These are phyloP conservation scores for Cerceris rybyensis DNA, from an alignment of 2,888 invertebrate species.

Conservation along the genomic window DNA sequence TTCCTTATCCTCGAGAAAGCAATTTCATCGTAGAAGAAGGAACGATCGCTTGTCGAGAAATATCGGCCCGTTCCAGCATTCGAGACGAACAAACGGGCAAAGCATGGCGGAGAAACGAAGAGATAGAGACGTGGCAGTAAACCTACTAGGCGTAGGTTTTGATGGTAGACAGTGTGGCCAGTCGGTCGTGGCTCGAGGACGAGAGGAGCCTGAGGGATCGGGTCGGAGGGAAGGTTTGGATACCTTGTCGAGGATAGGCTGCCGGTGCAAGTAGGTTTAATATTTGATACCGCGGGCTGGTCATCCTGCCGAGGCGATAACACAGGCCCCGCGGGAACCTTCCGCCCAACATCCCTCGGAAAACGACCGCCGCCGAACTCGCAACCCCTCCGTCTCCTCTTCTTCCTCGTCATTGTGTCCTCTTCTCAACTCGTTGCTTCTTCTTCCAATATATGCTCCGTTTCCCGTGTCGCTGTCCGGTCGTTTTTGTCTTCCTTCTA, in stretches of 20 bases:
- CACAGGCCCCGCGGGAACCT: constrained; percentile 81
- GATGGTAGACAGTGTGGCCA: constrained; percentile 59
- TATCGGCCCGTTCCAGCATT: constrained; percentile 24
- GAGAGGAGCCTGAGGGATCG: constrained; percentile 56
- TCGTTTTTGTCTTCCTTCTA: constrained; percentile 31
- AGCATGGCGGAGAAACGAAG: constrained; percentile 32
- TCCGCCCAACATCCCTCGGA: constrained; percentile 80
- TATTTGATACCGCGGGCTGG: constrained; percentile 81
- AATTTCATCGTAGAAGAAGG: constrained; percentile 24
- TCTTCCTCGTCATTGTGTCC: constrained; percentile 32
- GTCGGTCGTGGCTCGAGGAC: constrained; percentile 47
- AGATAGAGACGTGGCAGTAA: constrained; percentile 55
- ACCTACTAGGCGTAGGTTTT: constrained; percentile 67
- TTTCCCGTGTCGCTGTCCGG: constrained; percentile 29
- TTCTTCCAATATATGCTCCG: constrained; percentile 33
- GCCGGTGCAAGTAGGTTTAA: constrained; percentile 81
- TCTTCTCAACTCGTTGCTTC: constrained; percentile 34
- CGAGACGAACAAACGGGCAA: constrained; percentile 33
- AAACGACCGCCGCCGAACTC: constrained; percentile 73
- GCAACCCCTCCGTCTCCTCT: constrained; percentile 38
- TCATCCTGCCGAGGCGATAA: constrained; percentile 82
- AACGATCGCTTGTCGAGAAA: background rate
- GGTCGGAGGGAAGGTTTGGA: constrained; percentile 65
- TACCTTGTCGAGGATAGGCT: constrained; percentile 73
- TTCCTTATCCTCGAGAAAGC: constrained; percentile 10